Evolutionary conservation across 2,797 vertebrate genomes (phyloP), one percentile per base, ranked within the genome.

Genomic region (Fistularia tabacaria): DNA sequence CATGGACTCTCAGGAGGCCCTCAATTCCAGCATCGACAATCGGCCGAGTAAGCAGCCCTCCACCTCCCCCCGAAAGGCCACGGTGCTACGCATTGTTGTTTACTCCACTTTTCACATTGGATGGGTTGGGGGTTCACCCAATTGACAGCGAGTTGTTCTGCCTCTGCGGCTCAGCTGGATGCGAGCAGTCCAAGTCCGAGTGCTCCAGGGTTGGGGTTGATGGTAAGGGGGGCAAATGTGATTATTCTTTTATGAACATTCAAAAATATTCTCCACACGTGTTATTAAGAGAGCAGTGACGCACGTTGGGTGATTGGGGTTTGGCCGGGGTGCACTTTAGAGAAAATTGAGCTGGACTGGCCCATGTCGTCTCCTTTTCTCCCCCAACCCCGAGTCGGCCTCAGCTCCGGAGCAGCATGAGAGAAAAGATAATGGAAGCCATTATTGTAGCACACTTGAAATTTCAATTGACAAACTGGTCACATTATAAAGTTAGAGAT

Each of bases 271-370:
- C 60, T 57, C 46, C 58, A 70, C 54, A 42, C 73, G 25, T 62
- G 49, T 73, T 68, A 57, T 75, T 66, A 62, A 47, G 66, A 57
- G 68, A 1, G 37, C 0, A 40, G 69, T 69, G 76, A 80, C 57
- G 59, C 71, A 79, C 73, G 14, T 59, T 69, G 71, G 72, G 53
- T 66, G 73, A 78, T 77, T 83, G 68, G 66, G 76, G 77, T 81
- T 84, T 85, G 77, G 80, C 52, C 54, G 50, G n/a, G 51, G n/a
- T 71, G 66, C 67, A 42, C 64, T 73, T 57, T 46, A 25, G 25
- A 44, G 55, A 72, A 69, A 66, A 71, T 7, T 46, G 51, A 71
- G 57, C 55, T 59, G 48, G 64, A 77, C 59, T 51, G 43, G n/a
- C 59, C 44, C 39, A 44, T 51, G 54, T 69, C 64, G 63, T 67